Evolutionary conservation across 2,888 invertebrate species (phyloP).

Genomic region (Phyllotreta cruciferae): DNA sequence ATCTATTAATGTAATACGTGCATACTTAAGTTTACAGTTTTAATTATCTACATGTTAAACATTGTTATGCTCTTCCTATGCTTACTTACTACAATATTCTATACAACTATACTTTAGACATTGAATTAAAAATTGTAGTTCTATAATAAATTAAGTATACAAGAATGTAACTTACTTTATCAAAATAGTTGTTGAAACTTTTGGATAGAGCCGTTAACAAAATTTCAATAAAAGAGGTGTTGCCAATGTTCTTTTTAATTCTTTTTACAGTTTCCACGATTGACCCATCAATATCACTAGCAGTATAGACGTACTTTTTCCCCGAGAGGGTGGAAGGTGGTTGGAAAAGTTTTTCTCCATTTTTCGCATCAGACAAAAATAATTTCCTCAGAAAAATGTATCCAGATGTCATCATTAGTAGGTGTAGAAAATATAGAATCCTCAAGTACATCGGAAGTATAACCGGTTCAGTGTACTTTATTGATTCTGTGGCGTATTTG

Average conservation of each 20-base stretch:
- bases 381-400: constrained; percentile 1
- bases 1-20: too few relatives aligned
- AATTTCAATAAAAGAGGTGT: constrained; percentile 9
- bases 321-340: background rate
- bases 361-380: background rate
- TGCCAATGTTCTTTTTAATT: constrained; percentile 5
- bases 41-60: too few relatives aligned
- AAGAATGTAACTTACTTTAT: background rate
- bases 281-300: background rate
- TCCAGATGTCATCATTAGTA: background rate
- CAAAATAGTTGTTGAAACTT: constrained; percentile 5
- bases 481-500: background rate
- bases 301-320: background rate
- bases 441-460: background rate
- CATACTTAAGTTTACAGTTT: too few relatives aligned
- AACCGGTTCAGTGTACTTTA: background rate
- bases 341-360: background rate
- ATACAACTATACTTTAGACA: too few relatives aligned
- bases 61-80: too few relatives aligned
- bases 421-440: background rate
- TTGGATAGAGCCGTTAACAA: background rate
- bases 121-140: too few relatives aligned
- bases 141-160: too few relatives aligned
- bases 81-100: too few relatives aligned
- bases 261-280: background rate